A percentile compares a stretch with the other conserved stretches of the same genome.
Conservation (phyloP, 2,888 invertebrate genomes). For the Baccha elongata region DNA sequence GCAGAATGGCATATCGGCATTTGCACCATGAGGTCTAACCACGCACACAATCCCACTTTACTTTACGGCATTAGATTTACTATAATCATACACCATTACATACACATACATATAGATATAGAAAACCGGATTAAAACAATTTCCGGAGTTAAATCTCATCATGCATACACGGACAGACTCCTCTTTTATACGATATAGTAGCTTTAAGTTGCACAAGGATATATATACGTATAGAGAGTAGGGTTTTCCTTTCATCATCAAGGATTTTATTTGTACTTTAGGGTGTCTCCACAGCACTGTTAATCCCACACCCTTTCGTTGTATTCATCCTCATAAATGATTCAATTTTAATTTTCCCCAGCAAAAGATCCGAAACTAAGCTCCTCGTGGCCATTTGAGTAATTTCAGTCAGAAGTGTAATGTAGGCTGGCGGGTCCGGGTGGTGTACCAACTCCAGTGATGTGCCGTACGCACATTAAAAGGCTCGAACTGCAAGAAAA, state of each 20-base stretch:
- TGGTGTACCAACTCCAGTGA: not conserved
- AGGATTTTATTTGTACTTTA: not conserved
- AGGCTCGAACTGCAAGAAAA: not conserved
- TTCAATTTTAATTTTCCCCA: conserved; percentile 72
- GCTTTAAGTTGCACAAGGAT: conserved; percentile 3
- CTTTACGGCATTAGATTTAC: conserved; percentile 31
- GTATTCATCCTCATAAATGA: conserved; percentile 73
- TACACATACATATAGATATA: not conserved
- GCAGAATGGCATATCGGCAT: conserved; percentile 13
- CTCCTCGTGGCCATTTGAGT: conserved; percentile 29
- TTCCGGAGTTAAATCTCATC: conserved; percentile 63
- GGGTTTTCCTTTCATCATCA: not conserved
- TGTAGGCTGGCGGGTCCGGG: not conserved
- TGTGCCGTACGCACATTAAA: conserved; percentile 36
- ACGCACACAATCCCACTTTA: conserved; percentile 25
- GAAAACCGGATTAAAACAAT: conserved; percentile 60
- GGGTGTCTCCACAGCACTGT: conserved; percentile 38
- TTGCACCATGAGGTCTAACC: conserved; percentile 42
- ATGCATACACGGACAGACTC: conserved; percentile 44
- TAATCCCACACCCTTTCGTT: conserved; percentile 53
- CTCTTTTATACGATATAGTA: not conserved
- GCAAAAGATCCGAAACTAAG: conserved; percentile 65
- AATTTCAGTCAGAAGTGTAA: not conserved
- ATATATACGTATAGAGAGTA: not conserved
- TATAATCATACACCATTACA: conserved; percentile 1